Evolutionary conservation across 2,797 vertebrate species (phyloP).

Genomic region (Malurus leucopterus): DNA sequence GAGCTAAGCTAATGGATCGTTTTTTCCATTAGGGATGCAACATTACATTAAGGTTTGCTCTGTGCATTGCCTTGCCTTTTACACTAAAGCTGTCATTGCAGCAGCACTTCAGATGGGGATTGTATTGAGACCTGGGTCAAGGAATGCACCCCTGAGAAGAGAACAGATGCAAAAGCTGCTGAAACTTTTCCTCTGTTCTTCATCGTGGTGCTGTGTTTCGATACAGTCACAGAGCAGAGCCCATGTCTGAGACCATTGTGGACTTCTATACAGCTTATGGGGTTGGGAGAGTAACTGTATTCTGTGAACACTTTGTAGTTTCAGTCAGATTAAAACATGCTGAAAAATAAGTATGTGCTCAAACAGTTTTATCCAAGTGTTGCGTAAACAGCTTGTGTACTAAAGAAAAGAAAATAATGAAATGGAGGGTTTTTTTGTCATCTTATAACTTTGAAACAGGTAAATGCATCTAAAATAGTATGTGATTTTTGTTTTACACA

Average conservation of each 20-base stretch:
- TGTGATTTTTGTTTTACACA: not conserved
- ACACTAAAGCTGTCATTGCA: not conserved
- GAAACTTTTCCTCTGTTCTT: not conserved
- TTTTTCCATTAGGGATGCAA: not conserved
- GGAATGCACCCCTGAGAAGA: not conserved
- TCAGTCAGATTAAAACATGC: not conserved
- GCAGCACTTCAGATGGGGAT: not conserved
- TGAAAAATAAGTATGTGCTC: not conserved
- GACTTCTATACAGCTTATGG: not conserved
- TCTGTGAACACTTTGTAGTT: not conserved
- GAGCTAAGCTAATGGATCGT: not conserved
- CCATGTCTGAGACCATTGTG: rapidly evolving
- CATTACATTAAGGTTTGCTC: not conserved
- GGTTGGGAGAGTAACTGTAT: not conserved
- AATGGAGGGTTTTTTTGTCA: not conserved
- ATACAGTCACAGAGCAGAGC: not conserved
- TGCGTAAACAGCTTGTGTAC: not conserved
- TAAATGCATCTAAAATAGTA: not conserved
- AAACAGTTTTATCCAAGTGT: not conserved
- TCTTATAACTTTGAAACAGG: not conserved
- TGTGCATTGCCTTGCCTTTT: not conserved
- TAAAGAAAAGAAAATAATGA: not conserved
- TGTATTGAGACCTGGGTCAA: not conserved
- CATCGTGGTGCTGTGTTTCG: not conserved
- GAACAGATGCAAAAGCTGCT: not conserved